Base-by-base conservation (phyloP, 2,888 invertebrate genomes). In the Acanthococcus lagerstroemiae region DNA sequence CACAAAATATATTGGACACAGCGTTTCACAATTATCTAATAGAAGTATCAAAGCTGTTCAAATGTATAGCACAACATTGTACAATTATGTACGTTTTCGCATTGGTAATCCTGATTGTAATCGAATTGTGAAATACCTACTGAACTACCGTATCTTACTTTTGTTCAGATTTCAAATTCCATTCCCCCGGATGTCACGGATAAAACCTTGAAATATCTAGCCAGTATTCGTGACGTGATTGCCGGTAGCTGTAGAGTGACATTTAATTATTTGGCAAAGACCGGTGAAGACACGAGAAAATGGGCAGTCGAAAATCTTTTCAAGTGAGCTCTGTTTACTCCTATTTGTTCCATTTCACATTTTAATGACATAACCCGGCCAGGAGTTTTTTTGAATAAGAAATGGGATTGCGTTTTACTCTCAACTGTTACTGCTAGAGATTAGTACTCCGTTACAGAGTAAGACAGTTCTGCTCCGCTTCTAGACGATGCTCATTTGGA, bases 151-250 rank as follows among this genome's bases (percentile, higher is more conserved):
- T 27, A 19, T n/a, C n/a, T n/a, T n/a, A n/a, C n/a, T 21, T 44
- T 57, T 46, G 7, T 58, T 17, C 21, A 60, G 60, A 27, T 26
- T 60, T 25, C 60, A 6, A 25, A 48, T 26, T 24, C 25, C 24
- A 37, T 63, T 6, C 30, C 52, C 15, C 63, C 63, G 15, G 50
- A 63, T 17, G 27, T 63, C 12, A 48, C 63, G 0, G 63, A 63
- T 1, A 30, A 52, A 52, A 54, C 50, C 2, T n/a, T 63, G 12
- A 54, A 63, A 30, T 54, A 54, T n/a, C 17, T 63, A n/a, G 27
- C 50, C 22, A 52, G 22, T n/a, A 25, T 24, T 17, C 54, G 44
- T 17, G 52, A 52, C 1, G 24, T 44, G 12, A 7, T 54, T 4
- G 21, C 30, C n/a, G 21, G 54, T 22, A 19, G 7, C 1, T n/a